phyloP scores from a whole-genome alignment of 2,113 vertebrate genomes.

The Calidris pugnax region DNA sequence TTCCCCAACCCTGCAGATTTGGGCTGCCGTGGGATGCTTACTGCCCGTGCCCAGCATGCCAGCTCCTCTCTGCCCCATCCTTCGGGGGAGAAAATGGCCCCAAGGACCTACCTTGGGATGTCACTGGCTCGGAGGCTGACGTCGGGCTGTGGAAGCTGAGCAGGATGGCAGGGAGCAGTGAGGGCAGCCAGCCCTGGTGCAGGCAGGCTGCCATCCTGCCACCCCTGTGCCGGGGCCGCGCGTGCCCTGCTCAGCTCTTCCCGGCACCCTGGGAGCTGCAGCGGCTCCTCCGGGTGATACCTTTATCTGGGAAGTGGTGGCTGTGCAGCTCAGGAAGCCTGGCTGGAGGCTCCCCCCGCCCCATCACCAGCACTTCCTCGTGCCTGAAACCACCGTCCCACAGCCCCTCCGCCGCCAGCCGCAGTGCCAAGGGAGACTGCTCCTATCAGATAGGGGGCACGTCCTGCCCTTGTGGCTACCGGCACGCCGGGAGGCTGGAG shows the following conservation, averaged over 20 bases:
- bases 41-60: accelerated
- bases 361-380: constrained; percentile 55
- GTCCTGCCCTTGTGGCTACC: constrained; percentile 58
- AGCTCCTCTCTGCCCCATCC: background rate
- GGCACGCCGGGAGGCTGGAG: background rate
- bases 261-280: background rate
- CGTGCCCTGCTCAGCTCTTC: background rate
- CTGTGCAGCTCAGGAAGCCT: constrained; percentile 68
- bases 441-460: constrained; percentile 61
- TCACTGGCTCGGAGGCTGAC: background rate
- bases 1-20: background rate
- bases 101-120: constrained; percentile 57
- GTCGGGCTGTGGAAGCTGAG: background rate
- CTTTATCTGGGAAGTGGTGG: constrained; percentile 63
- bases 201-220: constrained; percentile 24
- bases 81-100: background rate
- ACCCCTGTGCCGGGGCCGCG: background rate
- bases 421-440: constrained; percentile 42
- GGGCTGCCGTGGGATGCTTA: accelerated
- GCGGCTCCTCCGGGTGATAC: background rate
- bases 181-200: background rate
- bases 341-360: constrained; percentile 28
- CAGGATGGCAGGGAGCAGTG: background rate
- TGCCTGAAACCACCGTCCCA: constrained; percentile 58
- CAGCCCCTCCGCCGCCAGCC: background rate